Evolutionary conservation across 2,888 invertebrate genomes (phyloP), one percentile per base, ranked within the genome.

Genomic region (Lasioglossum villosulum): DNA sequence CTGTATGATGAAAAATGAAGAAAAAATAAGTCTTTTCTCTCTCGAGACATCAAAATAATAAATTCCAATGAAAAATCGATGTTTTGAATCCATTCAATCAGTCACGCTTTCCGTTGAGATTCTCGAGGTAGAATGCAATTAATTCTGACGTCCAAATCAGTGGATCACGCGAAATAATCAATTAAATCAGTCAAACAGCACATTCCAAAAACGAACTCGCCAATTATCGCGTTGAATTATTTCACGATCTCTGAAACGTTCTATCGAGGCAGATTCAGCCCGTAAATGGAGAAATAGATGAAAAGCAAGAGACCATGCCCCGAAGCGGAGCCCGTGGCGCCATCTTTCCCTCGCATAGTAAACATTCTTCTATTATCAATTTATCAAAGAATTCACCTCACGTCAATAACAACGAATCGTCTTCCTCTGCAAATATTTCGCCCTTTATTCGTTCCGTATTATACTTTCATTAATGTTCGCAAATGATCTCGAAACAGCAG

Each of bases 281-380:
- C 70, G 39, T 4, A 12, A 37, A 16, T 16, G 70, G n/a, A 12
- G 16, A 59, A 52, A 48, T 23, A 74, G 16, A 3, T 52, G 63
- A 68, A 42, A 39, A 79, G 34, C 23, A 23, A 42, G 56, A 34
- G 42, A 19, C 37, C 68, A 4, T 73, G 59, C 73, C 34, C 68
- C 63, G 56, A 66, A 45, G 27, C 16, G 56, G 59, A 63, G 75
- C 77, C 12, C 12, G 84, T 90, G 87, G 88, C 84, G 90, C 89
- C 79, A 90, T 90, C 90, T 88, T 88, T 80, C 86, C 34, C 66
- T 42, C 73, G 76, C 59, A 37, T 80, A 23, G 23, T 81, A 86
- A 90, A 90, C 88, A 68, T 76, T 77, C 70, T 75, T 73, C 83
- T 74, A 59, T 86, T 82, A 84, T 78, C 72, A 76, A 80, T 78